Conservation (phyloP, 1,140 invertebrate species). For the Temnothorax nylanderi region DNA sequence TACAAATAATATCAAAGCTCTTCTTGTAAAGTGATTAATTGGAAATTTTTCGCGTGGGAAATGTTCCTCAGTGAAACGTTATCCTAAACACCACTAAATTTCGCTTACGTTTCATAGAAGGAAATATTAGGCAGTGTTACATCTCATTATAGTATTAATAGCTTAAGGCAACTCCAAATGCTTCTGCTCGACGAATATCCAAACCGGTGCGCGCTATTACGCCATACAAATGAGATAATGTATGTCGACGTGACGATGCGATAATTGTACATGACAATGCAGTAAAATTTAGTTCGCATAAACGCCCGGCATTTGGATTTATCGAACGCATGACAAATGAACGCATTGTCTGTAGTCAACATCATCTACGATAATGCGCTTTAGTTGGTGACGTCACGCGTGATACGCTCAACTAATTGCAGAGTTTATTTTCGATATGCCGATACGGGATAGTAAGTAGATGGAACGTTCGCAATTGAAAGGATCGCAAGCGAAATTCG, state of each 20-base stretch:
- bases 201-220: conserved; percentile 8
- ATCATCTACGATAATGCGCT: conserved; percentile 37
- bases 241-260: conserved; percentile 20
- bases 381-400: not conserved
- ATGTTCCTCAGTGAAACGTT: not conserved
- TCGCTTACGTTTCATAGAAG: not conserved
- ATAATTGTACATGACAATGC: conserved; percentile 54
- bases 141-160: conserved; percentile 17
- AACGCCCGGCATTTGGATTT: conserved; percentile 42
- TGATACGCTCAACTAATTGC: conserved; percentile 34
- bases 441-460: not conserved
- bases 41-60: not conserved
- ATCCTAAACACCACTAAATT: not conserved
- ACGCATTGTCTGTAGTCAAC: conserved; percentile 34
- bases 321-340: conserved; percentile 43
- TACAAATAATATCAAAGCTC: not conserved
- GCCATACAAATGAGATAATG: conserved; percentile 24
- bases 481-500: not conserved
- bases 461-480: not conserved
- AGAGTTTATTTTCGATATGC: conserved; percentile 1
- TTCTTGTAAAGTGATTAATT: not conserved
- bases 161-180: conserved; percentile 12
- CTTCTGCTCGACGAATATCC: conserved; percentile 33
- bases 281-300: conserved; percentile 56
- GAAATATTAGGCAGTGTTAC: conserved; percentile 2